Base-by-base conservation (phyloP, 2,888 invertebrate genomes). In the Pelosia muscerda region DNA sequence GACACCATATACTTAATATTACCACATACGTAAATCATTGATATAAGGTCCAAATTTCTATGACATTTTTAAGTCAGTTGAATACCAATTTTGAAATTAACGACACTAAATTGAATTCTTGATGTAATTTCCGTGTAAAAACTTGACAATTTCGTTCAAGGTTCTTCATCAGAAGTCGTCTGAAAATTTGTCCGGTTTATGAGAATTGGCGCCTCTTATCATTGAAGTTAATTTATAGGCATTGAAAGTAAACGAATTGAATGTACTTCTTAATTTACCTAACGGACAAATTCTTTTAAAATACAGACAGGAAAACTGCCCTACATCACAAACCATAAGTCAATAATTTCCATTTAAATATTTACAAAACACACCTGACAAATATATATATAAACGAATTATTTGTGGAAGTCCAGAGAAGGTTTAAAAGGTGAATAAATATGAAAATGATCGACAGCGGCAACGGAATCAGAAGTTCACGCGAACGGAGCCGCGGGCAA, bases 101-200 rank as follows among this genome's bases (percentile, higher is more conserved):
- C 49, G n/a, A 58, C 59, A 49, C 26, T 19, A n/a, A 58, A 59
- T 65, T 59, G 13, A 22, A 34, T 58, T 22, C 26, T 55, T 64
- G 60, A 80, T 72, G 63, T 42, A 38, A 68, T 76, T 79, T 79
- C 69, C 74, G 26, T 71, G 68, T 72, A 28, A 78, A 67, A 38
- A 6, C 71, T 76, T 71, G 65, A 71, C 72, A 79, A 79, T 75
- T 72, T 25, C 54, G 28, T 63, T 65, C 72, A 78, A 76, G 78
- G 73, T 23, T 38, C 19, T 38, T 38, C 15, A 38, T 19, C 42
- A 3, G 42, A 19, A 13, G 42, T 42, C 42, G 19, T n/a, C 49
- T 19, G n/a, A 49, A n/a, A 49, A n/a, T 49, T 49, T n/a, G 6
- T 19, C 19, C n/a, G n/a, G n/a, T 49, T 3, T 5, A 15, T 11